Evolutionary conservation across 2,888 invertebrate genomes (phyloP).

Genomic region (Lycophotia porphyrea): DNA sequence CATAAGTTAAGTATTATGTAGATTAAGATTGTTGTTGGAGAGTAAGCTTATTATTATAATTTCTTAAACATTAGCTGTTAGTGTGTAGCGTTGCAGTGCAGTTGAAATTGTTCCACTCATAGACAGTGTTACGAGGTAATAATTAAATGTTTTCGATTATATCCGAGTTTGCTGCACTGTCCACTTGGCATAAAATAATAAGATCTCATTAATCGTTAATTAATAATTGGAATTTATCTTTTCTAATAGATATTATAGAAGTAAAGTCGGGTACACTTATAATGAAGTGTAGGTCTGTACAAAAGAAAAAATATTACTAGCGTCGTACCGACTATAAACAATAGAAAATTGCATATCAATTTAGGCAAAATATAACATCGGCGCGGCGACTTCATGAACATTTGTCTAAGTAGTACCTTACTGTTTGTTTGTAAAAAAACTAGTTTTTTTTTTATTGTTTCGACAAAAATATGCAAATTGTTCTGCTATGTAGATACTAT

Average conservation of each 20-base stretch:
- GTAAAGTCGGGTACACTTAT: slow-evolving; percentile 50
- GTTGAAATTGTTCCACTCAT: slow-evolving; percentile 45
- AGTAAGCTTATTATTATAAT: slow-evolving; percentile 54
- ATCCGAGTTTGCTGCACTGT: slow-evolving; percentile 63
- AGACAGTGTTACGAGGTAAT: slow-evolving; percentile 42
- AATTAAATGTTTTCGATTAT: slow-evolving; percentile 47
- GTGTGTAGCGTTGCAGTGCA: slow-evolving; percentile 62
- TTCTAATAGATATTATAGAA: slow-evolving; percentile 57
- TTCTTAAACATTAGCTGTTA: slow-evolving; percentile 50
- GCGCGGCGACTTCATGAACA: slow-evolving; percentile 36
- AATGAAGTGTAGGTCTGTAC: slow-evolving; percentile 42
- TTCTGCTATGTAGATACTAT: slow-evolving; percentile 65
- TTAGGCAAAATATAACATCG: slow-evolving; percentile 51
- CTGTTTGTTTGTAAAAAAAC: slow-evolving; percentile 33
- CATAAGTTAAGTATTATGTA: slow-evolving; percentile 67
- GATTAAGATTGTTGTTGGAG: slow-evolving; percentile 62
- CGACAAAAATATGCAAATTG: slow-evolving; percentile 65
- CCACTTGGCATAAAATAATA: slow-evolving; percentile 71
- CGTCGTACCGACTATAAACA: slow-evolving; percentile 59
- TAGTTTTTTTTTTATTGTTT: slow-evolving; percentile 57
- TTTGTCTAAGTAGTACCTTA: slow-evolving; percentile 43
- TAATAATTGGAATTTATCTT: slow-evolving; percentile 62
- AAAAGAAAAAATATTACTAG: slow-evolving; percentile 36
- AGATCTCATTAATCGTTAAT: slow-evolving; percentile 80
- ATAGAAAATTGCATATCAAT: slow-evolving; percentile 65